These are phyloP conservation scores for Brachyptera putata DNA, from an alignment of 2,888 invertebrate species.

Conservation along the genomic window DNA sequence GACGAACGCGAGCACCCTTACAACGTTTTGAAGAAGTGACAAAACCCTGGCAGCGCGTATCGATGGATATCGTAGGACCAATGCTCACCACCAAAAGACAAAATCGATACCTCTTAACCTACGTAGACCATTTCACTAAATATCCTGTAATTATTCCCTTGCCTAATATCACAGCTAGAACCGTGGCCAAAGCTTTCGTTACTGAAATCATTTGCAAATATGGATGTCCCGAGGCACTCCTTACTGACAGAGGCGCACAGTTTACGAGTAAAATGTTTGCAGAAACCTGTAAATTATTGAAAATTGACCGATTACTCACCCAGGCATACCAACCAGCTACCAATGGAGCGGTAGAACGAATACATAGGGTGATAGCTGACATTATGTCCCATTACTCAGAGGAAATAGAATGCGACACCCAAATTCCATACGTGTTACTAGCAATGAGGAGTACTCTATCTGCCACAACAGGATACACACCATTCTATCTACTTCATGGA, in stretches of 20 bases:
- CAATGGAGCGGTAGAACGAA: constrained; percentile 31
- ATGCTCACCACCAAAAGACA: no score
- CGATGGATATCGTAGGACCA: no score
- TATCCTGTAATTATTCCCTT: no score
- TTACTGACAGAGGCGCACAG: constrained; percentile 30
- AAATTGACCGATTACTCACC: constrained; percentile 28
- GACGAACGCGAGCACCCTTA: no score
- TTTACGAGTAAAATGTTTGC: constrained; percentile 25
- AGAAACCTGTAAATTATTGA: constrained; percentile 21
- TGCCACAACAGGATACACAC: not conserved
- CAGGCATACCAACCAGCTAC: constrained; percentile 33
- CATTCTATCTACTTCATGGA: not conserved
- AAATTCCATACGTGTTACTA: not conserved
- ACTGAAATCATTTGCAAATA: no score
- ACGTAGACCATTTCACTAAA: no score
- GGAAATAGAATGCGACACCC: not conserved
- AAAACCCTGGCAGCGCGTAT: no score
- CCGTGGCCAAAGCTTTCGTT: no score
- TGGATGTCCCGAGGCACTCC: no score
- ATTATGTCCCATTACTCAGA: not conserved
- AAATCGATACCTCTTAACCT: no score
- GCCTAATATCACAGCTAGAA: no score
- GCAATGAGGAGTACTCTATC: not conserved
- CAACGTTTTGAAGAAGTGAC: no score
- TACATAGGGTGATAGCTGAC: constrained; percentile 21